A percentile compares a stretch with the other conserved stretches of the same genome.
phyloP scores from a whole-genome alignment of 2,888 invertebrate genomes.

The Drosophila formosana region DNA sequence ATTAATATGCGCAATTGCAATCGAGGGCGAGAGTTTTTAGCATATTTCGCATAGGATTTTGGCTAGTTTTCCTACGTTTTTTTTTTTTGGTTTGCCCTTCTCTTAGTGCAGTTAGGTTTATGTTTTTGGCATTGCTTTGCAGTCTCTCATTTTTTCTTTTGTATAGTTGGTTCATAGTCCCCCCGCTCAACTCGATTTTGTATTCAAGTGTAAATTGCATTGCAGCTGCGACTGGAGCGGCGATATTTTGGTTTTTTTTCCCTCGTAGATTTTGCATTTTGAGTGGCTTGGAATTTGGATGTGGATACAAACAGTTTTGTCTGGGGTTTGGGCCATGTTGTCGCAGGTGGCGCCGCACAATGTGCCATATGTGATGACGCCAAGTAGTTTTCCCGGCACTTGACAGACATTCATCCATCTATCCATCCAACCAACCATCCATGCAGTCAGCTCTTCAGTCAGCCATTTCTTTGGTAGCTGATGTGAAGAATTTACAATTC shows the following conservation, averaged over 20 bases:
- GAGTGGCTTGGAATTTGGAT: slow-evolving; percentile 54
- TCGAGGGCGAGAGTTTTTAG: slow-evolving; percentile 61
- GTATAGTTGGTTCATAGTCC: background rate
- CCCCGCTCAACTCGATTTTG: slow-evolving; percentile 49
- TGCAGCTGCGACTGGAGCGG: slow-evolving; percentile 67
- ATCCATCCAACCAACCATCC: slow-evolving; percentile 26
- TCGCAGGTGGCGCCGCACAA: slow-evolving; percentile 63
- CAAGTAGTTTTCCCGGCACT: slow-evolving; percentile 68
- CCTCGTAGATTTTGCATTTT: slow-evolving; percentile 74
- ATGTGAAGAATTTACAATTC: slow-evolving; percentile 76
- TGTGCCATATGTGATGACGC: slow-evolving; percentile 59
- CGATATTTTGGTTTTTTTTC: slow-evolving; percentile 33
- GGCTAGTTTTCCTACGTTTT: background rate
- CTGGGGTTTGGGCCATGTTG: slow-evolving; percentile 59
- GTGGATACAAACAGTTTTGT: slow-evolving; percentile 53
- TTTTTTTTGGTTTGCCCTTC: background rate
- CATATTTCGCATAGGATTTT: slow-evolving; percentile 66
- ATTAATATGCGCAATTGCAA: slow-evolving; percentile 79
- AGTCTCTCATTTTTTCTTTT: slow-evolving; percentile 6
- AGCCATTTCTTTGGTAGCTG: slow-evolving; percentile 54
- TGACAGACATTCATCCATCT: slow-evolving; percentile 55
- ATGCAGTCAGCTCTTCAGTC: slow-evolving; percentile 39
- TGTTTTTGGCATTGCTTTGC: slow-evolving; percentile 50
- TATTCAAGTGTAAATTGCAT: slow-evolving; percentile 80
- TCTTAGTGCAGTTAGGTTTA: slow-evolving; percentile 51